Percentiles rank a stretch among this genome's conserved stretches.
Conservation (phyloP, 1,140 invertebrate genomes). For the Pogonus chalceus region DNA sequence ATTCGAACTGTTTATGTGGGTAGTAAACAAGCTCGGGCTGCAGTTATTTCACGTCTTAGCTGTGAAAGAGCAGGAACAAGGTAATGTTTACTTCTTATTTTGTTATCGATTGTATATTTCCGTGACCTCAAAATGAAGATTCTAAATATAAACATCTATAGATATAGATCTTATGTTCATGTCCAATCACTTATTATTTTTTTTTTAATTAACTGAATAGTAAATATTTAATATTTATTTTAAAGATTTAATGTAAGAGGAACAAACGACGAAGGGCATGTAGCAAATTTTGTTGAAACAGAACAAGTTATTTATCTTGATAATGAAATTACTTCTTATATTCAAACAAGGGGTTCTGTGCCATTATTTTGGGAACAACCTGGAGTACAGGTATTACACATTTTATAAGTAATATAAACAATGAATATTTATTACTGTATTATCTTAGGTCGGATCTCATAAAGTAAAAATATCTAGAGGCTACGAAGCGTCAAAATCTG, state of each 20-base stretch:
- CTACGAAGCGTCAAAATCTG: constrained; percentile 82
- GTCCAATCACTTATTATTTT: constrained; percentile 10
- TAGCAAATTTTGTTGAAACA: constrained; percentile 99
- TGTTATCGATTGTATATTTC: background rate
- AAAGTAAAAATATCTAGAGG: constrained; percentile 95
- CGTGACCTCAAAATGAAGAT: background rate
- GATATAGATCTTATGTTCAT: background rate
- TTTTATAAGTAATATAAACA: background rate
- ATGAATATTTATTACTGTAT: constrained; percentile 12
- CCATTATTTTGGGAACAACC: constrained; percentile 99
- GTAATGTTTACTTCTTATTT: no score
- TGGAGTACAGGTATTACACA: constrained; percentile 69
- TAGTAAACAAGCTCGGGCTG: constrained; percentile 82
- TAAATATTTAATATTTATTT: constrained; percentile 14
- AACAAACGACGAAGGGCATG: constrained; percentile 97
- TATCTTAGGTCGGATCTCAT: constrained; percentile 81
- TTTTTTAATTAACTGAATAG: constrained; percentile 8
- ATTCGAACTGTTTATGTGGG: constrained; percentile 93
- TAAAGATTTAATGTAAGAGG: constrained; percentile 91
- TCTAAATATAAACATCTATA: constrained; percentile 2
- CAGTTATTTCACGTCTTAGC: constrained; percentile 89
- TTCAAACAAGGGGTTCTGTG: constrained; percentile 91
- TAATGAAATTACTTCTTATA: constrained; percentile 69
- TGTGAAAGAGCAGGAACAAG: constrained; percentile 92
- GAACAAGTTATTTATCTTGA: constrained; percentile 94